A percentile compares a stretch with the other conserved stretches of the same genome.
These are phyloP conservation scores for Setophaga petechia DNA, from an alignment of 2,113 vertebrate genomes.

Conservation along the genomic window DNA sequence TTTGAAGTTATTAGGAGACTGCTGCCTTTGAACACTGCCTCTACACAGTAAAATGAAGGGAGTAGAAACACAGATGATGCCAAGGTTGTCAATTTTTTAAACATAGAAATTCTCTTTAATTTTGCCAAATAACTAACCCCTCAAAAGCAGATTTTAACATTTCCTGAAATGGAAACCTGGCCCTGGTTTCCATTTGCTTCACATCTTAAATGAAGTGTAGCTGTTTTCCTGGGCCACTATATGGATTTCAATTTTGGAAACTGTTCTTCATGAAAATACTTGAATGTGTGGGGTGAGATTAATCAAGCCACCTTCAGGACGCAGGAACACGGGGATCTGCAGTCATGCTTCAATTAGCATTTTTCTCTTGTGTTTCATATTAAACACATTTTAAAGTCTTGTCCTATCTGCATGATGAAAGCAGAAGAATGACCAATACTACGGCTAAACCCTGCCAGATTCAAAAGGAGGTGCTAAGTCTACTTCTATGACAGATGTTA, in stretches of 20 bases:
- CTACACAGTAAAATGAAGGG: background rate
- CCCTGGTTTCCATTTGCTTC: background rate
- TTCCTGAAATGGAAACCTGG: background rate
- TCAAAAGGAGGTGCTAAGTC: background rate
- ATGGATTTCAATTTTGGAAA: background rate
- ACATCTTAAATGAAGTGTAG: background rate
- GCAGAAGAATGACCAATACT: background rate
- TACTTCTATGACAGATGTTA: background rate
- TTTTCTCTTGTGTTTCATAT: background rate
- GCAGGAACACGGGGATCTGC: background rate
- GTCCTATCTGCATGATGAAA: background rate
- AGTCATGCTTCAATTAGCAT: background rate
- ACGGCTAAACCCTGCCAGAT: background rate
- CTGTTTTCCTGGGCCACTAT: background rate
- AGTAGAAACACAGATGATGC: background rate
- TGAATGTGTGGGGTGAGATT: background rate
- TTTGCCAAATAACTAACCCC: background rate
- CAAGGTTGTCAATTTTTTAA: background rate
- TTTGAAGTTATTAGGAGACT: background rate
- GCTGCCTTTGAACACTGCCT: background rate
- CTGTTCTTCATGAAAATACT: background rate
- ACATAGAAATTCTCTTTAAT: background rate
- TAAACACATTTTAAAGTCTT: background rate
- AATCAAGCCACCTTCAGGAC: background rate
- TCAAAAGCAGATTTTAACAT: background rate